These are phyloP conservation scores for Pteropus alecto DNA, from an alignment of 2,113 vertebrate species.

Conservation along the genomic window DNA sequence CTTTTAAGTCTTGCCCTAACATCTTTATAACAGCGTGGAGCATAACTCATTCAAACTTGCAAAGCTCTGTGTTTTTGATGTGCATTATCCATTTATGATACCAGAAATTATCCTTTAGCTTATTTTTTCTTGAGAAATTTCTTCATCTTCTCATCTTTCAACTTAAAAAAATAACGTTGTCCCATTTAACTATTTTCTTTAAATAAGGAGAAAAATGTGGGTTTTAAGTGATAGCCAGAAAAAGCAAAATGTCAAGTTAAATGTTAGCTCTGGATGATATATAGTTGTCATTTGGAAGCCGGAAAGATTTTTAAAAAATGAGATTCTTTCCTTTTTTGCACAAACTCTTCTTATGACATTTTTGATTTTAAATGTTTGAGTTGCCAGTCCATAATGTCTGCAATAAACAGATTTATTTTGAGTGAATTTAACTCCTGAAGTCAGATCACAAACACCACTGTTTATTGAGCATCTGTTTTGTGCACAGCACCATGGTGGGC, in stretches of 20 bases:
- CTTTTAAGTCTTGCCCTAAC: not conserved
- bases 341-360: not conserved
- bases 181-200: slow-evolving; percentile 45
- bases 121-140: slow-evolving; percentile 13
- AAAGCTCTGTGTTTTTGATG: slow-evolving; percentile 14
- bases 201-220: slow-evolving; percentile 4
- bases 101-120: slow-evolving; percentile 53
- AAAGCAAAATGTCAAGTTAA: slow-evolving; percentile 56
- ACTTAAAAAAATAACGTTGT: not conserved
- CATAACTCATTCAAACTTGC: slow-evolving; percentile 11
- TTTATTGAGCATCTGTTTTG: not conserved
- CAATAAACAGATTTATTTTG: not conserved
- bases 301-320: not conserved
- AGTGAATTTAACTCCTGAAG: not conserved
- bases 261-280: slow-evolving; percentile 42
- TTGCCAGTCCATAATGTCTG: not conserved
- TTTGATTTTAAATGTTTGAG: slow-evolving; percentile 24
- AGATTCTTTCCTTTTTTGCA: not conserved
- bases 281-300: slow-evolving; percentile 43
- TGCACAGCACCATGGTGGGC: not conserved
- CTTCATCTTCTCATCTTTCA: slow-evolving; percentile 56
- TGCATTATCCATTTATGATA: not conserved
- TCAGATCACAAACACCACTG: not conserved
- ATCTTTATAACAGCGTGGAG: not conserved
- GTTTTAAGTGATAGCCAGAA: slow-evolving; percentile 46